phyloP scores from a whole-genome alignment of 2,113 vertebrate species.

The Sula dactylatra region DNA sequence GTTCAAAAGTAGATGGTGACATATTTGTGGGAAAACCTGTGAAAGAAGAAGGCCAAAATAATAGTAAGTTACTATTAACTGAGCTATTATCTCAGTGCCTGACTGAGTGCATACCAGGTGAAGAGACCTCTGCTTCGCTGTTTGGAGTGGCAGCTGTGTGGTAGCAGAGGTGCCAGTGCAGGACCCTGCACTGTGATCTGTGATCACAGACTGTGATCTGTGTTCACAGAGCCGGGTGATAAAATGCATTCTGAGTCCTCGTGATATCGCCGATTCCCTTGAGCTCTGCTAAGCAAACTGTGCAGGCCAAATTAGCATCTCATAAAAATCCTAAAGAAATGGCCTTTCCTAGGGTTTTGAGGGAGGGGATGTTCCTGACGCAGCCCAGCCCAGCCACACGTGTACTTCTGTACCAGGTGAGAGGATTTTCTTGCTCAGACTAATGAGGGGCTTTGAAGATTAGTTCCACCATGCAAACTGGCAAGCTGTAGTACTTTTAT shows the following conservation, averaged over 20 bases:
- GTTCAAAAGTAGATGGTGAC: background rate
- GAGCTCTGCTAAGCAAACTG: background rate
- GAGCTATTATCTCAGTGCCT: background rate
- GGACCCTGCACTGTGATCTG: background rate
- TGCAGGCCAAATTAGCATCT: background rate
- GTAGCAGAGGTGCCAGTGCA: background rate
- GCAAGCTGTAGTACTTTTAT: background rate
- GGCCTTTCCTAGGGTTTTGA: background rate
- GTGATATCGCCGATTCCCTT: fast-evolving
- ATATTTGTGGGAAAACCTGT: background rate
- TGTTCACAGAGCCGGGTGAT: background rate
- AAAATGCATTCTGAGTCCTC: background rate
- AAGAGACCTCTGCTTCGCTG: background rate
- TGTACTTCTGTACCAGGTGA: fast-evolving
- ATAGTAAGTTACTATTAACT: background rate
- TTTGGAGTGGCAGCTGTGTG: background rate
- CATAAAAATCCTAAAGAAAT: background rate
- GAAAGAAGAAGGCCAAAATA: background rate
- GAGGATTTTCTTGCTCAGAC: background rate
- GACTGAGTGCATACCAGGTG: background rate
- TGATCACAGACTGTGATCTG: background rate
- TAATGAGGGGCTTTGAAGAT: background rate
- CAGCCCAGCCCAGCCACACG: background rate
- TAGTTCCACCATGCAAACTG: background rate
- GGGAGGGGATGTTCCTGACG: background rate